Conservation (phyloP, 2,888 invertebrate genomes). For the Chrysolina americana region DNA sequence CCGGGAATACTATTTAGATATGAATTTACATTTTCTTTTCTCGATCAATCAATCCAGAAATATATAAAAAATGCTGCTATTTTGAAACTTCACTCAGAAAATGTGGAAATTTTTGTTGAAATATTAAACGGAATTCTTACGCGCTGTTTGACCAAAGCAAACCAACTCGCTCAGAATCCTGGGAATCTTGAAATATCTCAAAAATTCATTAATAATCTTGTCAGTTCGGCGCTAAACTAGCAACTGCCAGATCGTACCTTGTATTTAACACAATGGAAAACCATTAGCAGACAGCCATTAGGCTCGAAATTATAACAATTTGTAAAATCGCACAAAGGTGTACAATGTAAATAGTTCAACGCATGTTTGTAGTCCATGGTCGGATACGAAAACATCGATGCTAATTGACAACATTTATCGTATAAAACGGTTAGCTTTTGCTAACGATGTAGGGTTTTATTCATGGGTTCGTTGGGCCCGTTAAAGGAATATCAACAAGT, state of each 20-base stretch:
- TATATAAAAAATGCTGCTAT: too few relatives aligned
- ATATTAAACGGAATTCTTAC: not conserved
- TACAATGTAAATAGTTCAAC: conserved; percentile 47
- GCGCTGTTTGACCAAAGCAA: not conserved
- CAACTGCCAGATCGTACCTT: conserved; percentile 44
- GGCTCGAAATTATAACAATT: conserved; percentile 43
- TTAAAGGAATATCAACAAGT: too few relatives aligned
- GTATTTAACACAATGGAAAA: conserved; percentile 48
- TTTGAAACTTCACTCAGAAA: too few relatives aligned
- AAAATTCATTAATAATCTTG: conserved; percentile 48
- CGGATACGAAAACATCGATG: conserved; percentile 26
- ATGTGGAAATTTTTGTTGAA: not conserved
- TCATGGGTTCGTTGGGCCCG: not conserved
- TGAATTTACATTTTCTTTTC: too few relatives aligned
- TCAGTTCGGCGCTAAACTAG: conserved; percentile 37
- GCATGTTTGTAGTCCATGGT: conserved; percentile 40
- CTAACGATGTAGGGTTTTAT: conserved; percentile 7
- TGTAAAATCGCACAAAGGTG: conserved; percentile 44
- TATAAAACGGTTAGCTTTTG: conserved; percentile 10
- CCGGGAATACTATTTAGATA: too few relatives aligned
- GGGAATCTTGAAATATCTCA: conserved; percentile 35
- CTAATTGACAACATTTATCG: conserved; percentile 28
- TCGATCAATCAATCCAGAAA: too few relatives aligned
- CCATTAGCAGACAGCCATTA: conserved; percentile 54
- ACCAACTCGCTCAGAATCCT: conserved; percentile 16